A percentile compares a stretch with the other conserved stretches of the same genome.
Evolutionary conservation across 1,140 invertebrate species (phyloP).

Genomic region (Drosophila tropicalis): DNA sequence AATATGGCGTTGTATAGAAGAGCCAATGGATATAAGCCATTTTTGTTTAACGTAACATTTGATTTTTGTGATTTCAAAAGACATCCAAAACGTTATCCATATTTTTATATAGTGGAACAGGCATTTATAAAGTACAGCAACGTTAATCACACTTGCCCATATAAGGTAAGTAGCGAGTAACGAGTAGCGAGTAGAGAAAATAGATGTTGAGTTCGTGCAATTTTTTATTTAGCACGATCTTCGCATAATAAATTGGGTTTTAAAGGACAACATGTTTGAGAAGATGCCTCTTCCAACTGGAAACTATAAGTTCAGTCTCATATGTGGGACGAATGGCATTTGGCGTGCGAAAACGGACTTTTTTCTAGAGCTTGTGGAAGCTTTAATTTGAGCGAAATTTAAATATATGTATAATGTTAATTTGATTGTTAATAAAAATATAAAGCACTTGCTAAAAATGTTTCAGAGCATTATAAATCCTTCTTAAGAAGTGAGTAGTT

Average conservation of each 20-base stretch:
- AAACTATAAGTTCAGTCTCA: neutral
- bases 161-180: slow-evolving; percentile 14
- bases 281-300: neutral
- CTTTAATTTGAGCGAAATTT: too few relatives aligned
- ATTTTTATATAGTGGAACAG: slow-evolving; percentile 8
- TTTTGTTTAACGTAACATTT: slow-evolving; percentile 32
- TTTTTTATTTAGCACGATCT: neutral
- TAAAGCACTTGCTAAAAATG: too few relatives aligned
- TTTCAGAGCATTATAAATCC: too few relatives aligned
- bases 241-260: neutral
- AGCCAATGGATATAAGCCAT: slow-evolving; percentile 37
- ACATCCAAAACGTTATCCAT: slow-evolving; percentile 23
- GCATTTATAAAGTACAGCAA: slow-evolving; percentile 26
- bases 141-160: slow-evolving; percentile 33
- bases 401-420: too few relatives aligned
- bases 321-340: neutral
- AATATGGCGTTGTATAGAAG: slow-evolving; percentile 4
- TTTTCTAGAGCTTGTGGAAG: neutral
- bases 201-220: too few relatives aligned
- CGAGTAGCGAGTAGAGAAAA: too few relatives aligned
- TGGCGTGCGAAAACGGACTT: neutral
- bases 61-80: slow-evolving; percentile 27
- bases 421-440: too few relatives aligned
- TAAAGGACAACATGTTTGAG: neutral
- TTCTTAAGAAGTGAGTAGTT: too few relatives aligned